phyloP scores from a whole-genome alignment of 2,888 invertebrate genomes.

The Ophraella communa region DNA sequence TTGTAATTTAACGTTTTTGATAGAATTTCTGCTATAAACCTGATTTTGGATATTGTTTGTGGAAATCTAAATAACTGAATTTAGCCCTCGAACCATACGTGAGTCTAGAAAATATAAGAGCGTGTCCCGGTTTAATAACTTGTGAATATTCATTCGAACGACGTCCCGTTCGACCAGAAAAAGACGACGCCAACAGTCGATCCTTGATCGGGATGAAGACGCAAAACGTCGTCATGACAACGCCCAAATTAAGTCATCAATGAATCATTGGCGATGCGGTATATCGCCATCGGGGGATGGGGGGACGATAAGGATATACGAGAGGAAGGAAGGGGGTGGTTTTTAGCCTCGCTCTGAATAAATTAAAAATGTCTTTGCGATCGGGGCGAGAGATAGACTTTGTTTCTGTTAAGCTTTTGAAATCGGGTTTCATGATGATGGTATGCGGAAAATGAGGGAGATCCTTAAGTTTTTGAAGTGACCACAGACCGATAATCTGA shows the following conservation, averaged over 20 bases:
- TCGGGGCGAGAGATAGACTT: slow-evolving; percentile 41
- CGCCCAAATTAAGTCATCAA: slow-evolving; percentile 61
- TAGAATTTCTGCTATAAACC: too few relatives aligned
- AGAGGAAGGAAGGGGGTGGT: slow-evolving; percentile 12
- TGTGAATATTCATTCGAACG: slow-evolving; percentile 61
- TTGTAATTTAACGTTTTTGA: too few relatives aligned
- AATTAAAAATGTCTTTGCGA: slow-evolving; percentile 55
- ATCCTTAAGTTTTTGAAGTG: slow-evolving; percentile 9
- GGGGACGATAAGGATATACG: slow-evolving; percentile 24
- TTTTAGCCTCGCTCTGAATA: slow-evolving; percentile 45
- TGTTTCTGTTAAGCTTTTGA: slow-evolving; percentile 37
- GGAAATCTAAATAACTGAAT: neutral
- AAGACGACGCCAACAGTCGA: slow-evolving; percentile 46
- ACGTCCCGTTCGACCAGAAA: slow-evolving; percentile 45
- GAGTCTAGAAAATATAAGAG: slow-evolving; percentile 53
- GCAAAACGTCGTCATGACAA: slow-evolving; percentile 55
- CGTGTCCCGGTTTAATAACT: slow-evolving; percentile 62
- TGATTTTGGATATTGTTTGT: too few relatives aligned
- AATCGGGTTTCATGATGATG: slow-evolving; percentile 21
- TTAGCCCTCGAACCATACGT: slow-evolving; percentile 28
- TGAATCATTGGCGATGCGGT: slow-evolving; percentile 59
- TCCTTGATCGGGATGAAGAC: slow-evolving; percentile 48
- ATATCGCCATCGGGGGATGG: slow-evolving; percentile 45
- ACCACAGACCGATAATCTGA: slow-evolving; percentile 8
- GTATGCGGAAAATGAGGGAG: slow-evolving; percentile 14